Percentiles rank a stretch among this genome's conserved stretches.
These are phyloP conservation scores for Euclidia mi DNA, from an alignment of 2,888 invertebrate species.

Conservation along the genomic window DNA sequence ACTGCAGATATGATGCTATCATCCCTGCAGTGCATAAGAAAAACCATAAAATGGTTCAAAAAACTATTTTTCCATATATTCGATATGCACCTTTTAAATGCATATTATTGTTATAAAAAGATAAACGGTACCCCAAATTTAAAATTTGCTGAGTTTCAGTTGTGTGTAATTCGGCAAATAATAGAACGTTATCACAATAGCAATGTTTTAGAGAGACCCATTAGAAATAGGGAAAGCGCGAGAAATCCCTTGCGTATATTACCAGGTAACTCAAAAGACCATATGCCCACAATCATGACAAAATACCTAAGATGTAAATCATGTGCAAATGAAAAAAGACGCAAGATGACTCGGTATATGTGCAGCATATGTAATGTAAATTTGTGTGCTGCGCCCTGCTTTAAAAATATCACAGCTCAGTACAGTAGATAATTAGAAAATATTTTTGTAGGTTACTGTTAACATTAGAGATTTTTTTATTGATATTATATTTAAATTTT, in stretches of 20 bases:
- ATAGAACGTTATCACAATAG: conserved; percentile 18
- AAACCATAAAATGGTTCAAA: conserved; percentile 35
- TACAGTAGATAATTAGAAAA: neutral
- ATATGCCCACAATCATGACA: conserved; percentile 12
- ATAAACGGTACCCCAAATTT: conserved; percentile 16
- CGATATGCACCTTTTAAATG: conserved; percentile 13
- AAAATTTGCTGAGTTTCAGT: conserved; percentile 18
- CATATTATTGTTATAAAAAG: conserved; percentile 16
- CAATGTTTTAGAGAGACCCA: conserved; percentile 18
- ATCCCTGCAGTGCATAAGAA: conserved; percentile 32
- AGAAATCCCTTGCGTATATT: conserved; percentile 17
- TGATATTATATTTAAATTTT: conserved; percentile 15
- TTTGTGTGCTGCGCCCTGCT: conserved; percentile 27
- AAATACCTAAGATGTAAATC: conserved; percentile 31
- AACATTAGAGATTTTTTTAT: conserved; percentile 10
- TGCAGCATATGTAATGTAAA: conserved; percentile 33
- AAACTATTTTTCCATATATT: conserved; percentile 33
- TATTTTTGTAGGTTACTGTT: conserved; percentile 14
- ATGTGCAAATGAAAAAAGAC: conserved; percentile 31
- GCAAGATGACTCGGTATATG: conserved; percentile 30
- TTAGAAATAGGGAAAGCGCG: conserved; percentile 9
- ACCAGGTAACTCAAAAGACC: conserved; percentile 16
- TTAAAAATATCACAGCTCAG: conserved; percentile 14
- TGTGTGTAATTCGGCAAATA: conserved; percentile 17
- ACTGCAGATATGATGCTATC: conserved; percentile 37